Percentiles rank a stretch among this genome's conserved stretches.
Conservation (phyloP, 2,797 vertebrate species). For the Bradypus variegatus region DNA sequence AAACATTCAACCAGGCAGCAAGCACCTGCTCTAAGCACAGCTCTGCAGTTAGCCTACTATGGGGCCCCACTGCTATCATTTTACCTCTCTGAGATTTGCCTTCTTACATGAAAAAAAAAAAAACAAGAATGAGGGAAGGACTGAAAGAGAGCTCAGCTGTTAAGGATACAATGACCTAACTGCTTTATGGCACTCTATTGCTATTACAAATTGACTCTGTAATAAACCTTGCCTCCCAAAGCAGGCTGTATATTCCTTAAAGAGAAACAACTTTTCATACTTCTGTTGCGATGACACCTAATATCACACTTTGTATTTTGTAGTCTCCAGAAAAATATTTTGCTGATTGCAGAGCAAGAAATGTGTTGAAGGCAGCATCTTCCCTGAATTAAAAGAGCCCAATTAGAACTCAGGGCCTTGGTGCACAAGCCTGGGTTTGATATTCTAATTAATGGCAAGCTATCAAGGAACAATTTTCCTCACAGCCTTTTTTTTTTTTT, state of each 20-base stretch:
- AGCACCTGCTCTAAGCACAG: background rate
- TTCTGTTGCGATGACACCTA: background rate
- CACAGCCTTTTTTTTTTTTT: too few relatives aligned
- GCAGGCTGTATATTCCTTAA: background rate
- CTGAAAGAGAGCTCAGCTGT: background rate
- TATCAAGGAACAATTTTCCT: background rate
- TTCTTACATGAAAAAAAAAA: background rate
- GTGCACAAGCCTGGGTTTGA: background rate
- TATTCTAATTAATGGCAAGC: background rate
- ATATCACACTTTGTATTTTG: background rate
- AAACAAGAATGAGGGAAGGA: background rate
- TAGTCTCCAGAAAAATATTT: background rate
- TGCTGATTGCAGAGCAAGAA: background rate
- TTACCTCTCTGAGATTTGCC: background rate
- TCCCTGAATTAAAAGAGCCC: constrained; percentile 7
- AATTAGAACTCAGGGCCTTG: background rate
- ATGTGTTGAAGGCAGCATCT: background rate
- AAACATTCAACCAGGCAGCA: background rate
- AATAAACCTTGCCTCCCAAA: background rate
- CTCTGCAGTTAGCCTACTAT: background rate
- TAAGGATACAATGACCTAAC: background rate
- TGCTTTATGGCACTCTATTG: background rate
- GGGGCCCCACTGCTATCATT: background rate
- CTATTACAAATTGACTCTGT: background rate
- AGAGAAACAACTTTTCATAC: background rate